A percentile compares a stretch with the other conserved stretches of the same genome.
Evolutionary conservation across 2,888 invertebrate species (phyloP).

Genomic region (Drosophila antonietae): DNA sequence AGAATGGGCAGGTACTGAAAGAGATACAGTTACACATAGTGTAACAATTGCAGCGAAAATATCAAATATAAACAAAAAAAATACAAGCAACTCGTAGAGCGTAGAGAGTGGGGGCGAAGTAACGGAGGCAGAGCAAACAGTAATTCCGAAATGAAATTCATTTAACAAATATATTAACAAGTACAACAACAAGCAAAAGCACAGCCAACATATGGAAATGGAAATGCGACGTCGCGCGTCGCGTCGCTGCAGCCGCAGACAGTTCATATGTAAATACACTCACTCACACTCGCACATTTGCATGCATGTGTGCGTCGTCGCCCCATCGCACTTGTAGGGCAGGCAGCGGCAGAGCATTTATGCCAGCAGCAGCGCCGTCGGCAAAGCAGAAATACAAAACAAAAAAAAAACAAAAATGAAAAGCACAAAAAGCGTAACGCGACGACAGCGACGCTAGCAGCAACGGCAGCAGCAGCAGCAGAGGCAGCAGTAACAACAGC

Average conservation of each 20-base stretch:
- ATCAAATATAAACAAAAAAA: slow-evolving; percentile 19
- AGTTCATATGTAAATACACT: slow-evolving; percentile 50
- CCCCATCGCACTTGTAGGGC: slow-evolving; percentile 71
- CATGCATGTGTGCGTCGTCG: slow-evolving; percentile 40
- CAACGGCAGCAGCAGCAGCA: slow-evolving; percentile 32
- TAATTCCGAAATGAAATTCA: slow-evolving; percentile 79
- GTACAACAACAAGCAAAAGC: slow-evolving; percentile 65
- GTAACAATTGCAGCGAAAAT: slow-evolving; percentile 3
- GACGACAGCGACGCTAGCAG: slow-evolving; percentile 48
- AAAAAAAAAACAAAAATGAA: slow-evolving; percentile 53
- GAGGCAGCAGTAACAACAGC: slow-evolving; percentile 28
- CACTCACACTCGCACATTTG: not conserved
- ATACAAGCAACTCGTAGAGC: slow-evolving; percentile 11
- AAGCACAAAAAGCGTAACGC: slow-evolving; percentile 72
- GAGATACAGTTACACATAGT: slow-evolving; percentile 1
- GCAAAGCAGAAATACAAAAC: slow-evolving; percentile 51
- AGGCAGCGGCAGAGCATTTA: slow-evolving; percentile 68
- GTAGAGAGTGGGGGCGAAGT: not conserved
- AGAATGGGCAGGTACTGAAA: not conserved
- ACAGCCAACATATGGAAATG: slow-evolving; percentile 79
- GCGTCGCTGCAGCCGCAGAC: slow-evolving; percentile 62
- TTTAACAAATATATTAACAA: slow-evolving; percentile 82
- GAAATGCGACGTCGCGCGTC: slow-evolving; percentile 54
- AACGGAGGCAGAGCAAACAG: slow-evolving; percentile 54
- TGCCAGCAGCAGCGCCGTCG: slow-evolving; percentile 69